Evolutionary conservation across 2,888 invertebrate species (phyloP), one percentile per base, ranked within the genome.

Genomic region (Catocala sponsa): DNA sequence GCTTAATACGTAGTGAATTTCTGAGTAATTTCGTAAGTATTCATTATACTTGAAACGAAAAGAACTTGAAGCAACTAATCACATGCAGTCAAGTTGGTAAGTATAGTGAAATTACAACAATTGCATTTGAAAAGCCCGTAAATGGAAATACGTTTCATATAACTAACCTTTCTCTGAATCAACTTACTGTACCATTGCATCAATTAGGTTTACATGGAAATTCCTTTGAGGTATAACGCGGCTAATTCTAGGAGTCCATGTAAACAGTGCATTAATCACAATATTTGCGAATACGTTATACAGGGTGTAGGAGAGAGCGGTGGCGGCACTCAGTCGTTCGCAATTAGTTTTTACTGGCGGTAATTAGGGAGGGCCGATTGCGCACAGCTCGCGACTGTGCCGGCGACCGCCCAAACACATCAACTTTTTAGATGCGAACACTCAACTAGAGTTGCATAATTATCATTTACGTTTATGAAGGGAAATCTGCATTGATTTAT

Each of bases 271-370:
- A 80, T 82, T 75, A 76, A 76, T 79, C 70, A 74, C 70, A 73
- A 79, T 77, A 84, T 84, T 79, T 70, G 76, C 72, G 72, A 77
- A 72, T 74, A 72, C 38, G 15, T 56, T 62, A 44, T 56, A 53
- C 25, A 49, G 38, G 35, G 35, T 44, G 59, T 49, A 44, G 54
- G 48, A 54, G 49, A 63, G 63, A 68, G 55, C 33, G 64, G 57
- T 50, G 42, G 72, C 59, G 70, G 77, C 69, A 77, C 76, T 78
- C 81, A 75, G 81, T 84, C 85, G 86, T 80, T 86, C 79, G 87
- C 89, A 91, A 91, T 91, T 91, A 90, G 89, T 92, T 91, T 91
- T 92, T 91, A 90, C 90, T 89, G 87, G 83, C 82, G 82, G 89
- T 91, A 91, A 91, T 91, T 90, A 90, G 89, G 87, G 87, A 82